Percentiles rank a stretch among this genome's conserved stretches.
Conservation (phyloP, 2,113 vertebrate species). For the Murina feae region DNA sequence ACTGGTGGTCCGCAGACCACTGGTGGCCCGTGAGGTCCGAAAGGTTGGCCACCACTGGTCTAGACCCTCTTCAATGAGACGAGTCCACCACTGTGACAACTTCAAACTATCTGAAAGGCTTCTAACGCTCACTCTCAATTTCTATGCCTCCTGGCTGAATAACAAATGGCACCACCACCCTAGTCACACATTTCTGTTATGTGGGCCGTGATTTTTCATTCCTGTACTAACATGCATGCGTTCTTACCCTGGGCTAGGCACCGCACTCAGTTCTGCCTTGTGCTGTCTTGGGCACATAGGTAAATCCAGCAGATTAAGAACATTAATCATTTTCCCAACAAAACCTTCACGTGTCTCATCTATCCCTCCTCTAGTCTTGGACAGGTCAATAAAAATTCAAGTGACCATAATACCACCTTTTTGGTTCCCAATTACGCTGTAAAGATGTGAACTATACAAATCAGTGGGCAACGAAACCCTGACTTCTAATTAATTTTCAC, state of each 20-base stretch:
- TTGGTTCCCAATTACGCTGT: background rate
- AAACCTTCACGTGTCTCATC: background rate
- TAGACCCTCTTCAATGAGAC: background rate
- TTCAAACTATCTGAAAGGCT: background rate
- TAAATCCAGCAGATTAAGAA: background rate
- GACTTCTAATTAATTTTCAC: slow-evolving; percentile 40
- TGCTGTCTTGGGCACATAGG: background rate
- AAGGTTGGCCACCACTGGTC: too few relatives aligned
- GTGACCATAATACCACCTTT: background rate
- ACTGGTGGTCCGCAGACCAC: too few relatives aligned
- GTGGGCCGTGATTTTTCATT: background rate
- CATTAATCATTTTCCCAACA: background rate
- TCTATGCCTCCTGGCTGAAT: background rate
- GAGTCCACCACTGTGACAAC: background rate
- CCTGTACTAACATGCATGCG: rapidly evolving
- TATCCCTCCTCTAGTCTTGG: background rate
- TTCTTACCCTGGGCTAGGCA: background rate
- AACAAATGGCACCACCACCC: background rate
- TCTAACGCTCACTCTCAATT: background rate
- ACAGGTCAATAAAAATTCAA: background rate
- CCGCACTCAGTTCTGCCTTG: background rate
- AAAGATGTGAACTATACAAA: background rate
- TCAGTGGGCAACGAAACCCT: background rate
- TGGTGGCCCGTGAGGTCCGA: too few relatives aligned
- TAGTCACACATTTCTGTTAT: background rate